Evolutionary conservation across 2,797 vertebrate genomes (phyloP), one percentile per base, ranked within the genome.

Genomic region (Pipistrellus pygmaeus): DNA sequence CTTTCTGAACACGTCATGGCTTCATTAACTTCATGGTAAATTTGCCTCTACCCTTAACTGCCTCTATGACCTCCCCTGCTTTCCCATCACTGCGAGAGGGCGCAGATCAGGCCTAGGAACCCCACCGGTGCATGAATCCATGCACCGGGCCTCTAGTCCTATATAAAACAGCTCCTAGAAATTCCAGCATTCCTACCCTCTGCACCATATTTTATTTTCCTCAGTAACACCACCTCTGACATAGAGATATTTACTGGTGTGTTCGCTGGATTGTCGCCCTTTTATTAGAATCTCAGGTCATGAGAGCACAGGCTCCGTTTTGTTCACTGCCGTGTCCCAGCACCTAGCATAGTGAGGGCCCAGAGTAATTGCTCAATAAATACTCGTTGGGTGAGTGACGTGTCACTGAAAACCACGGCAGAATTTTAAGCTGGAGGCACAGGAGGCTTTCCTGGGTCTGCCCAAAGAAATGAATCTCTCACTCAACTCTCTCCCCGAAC

Each of bases 341-440:
- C 8, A 77, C 53, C 21, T 32, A 66, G 68, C 64, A 55, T 5
- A 66, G 44, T 46, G 38, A 7, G 76, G 76, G 20, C 15, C 14
- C 51, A 41, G 20, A 73, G 71, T 46, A 90, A 76, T 60, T 83
- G 32, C 46, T 85, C 46, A 66, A 38, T 71, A 92, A 83, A 72
- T 75, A 60, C 90, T 88, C 84, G 85, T 62, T 32, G 62, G 71
- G 80, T 86, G 80, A 93, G 76, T 66, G 25, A 92, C 72, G 10
- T 38, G 12, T 6, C 51, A 7, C 25, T 60, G 71, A 78, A 90
- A 95, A 44, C 60, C 38, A 83, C 14, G 21, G 27, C 76, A 27
- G 72, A 81, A 69, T 95, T 95, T 95, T 86, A 94, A 90, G 55
- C 48, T 23, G 57, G 76, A 82, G 71, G 83, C 62, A 94, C 21